Conservation (phyloP, 2,888 invertebrate species). For the Folsomia candida region DNA sequence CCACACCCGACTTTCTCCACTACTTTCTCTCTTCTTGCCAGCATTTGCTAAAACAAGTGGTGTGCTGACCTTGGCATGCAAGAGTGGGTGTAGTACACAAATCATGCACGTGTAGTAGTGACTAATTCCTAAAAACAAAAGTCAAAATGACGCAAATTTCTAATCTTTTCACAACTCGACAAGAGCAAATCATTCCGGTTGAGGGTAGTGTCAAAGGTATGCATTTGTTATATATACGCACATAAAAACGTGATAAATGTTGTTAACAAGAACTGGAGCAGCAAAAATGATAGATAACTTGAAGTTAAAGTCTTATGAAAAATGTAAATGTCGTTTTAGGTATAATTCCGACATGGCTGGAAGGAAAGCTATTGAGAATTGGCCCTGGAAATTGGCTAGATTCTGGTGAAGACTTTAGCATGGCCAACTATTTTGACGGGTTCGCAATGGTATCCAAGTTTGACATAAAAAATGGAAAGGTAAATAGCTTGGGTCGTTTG, state of each 20-base stretch:
- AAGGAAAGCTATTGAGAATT: constrained; percentile 55
- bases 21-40: no score
- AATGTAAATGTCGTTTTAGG: constrained; percentile 46
- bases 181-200: constrained; percentile 40
- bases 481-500: constrained; percentile 32
- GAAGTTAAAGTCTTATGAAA: no score
- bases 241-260: no score
- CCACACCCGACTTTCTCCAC: background rate
- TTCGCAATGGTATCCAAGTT: constrained; percentile 57
- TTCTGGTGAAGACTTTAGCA: constrained; percentile 54
- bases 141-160: constrained; percentile 44
- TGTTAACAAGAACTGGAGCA: no score
- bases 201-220: constrained; percentile 46
- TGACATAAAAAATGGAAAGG: constrained; percentile 54
- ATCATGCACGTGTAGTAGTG: constrained; percentile 19
- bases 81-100: constrained; percentile 20
- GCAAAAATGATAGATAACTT: no score
- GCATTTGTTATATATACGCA: no score
- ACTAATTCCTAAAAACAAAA: background rate
- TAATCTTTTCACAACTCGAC: constrained; percentile 39
- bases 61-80: no score
- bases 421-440: constrained; percentile 58
- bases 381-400: constrained; percentile 57
- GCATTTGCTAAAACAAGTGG: no score
- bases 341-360: constrained; percentile 55